Base-by-base conservation (phyloP, 2,113 vertebrate species). In the Daboia siamensis region DNA sequence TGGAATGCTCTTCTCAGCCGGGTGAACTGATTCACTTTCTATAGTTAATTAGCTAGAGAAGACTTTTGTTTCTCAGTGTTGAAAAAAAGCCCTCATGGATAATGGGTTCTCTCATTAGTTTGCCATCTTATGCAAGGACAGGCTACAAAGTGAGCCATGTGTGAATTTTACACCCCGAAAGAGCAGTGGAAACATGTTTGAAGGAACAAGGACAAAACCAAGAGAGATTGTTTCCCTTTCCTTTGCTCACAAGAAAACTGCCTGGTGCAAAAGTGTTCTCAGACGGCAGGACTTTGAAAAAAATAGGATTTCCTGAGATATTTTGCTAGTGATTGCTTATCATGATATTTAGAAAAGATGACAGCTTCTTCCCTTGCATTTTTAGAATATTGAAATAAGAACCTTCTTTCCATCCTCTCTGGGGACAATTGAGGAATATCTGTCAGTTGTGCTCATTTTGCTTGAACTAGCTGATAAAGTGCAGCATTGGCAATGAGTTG, bases 401-500 rank as follows among this genome's bases (percentile, higher is more conserved):
- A 4, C 11, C 52, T 3, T 13, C 85, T 46, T 64, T 1, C 0
- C 0, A 0, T 87, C 91, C 59, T 88, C 93, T 88, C 15, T 89
- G 10, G 13, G 15, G n/a, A 92, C 23, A 93, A 24, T 89, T 88
- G 86, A 94, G 87, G 10, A 61, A 86, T 24, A 90, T 1, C 51
- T 92, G 93, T 92, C 46, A 91, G 9, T 91, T 95, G 84, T 92
- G 21, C 11, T 57, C 2, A 39, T 87, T 51, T 13, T 55, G 56
- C 93, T 93, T 93, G 74, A 93, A 87, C 12, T 92, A 90, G 91
- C 59, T 96, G 93, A 93, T 84, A 90, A 88, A 94, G 55, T 95
- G 80, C 86, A 91, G 57, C 15, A 80, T 90, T 94, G 90, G 48
- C 92, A 93, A 87, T 54, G 8, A 51, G 3, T 87, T 93, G 93